Evolutionary conservation across 2,113 vertebrate genomes (phyloP), one percentile per base, ranked within the genome.

Genomic region (Glaucidium brasilianum): DNA sequence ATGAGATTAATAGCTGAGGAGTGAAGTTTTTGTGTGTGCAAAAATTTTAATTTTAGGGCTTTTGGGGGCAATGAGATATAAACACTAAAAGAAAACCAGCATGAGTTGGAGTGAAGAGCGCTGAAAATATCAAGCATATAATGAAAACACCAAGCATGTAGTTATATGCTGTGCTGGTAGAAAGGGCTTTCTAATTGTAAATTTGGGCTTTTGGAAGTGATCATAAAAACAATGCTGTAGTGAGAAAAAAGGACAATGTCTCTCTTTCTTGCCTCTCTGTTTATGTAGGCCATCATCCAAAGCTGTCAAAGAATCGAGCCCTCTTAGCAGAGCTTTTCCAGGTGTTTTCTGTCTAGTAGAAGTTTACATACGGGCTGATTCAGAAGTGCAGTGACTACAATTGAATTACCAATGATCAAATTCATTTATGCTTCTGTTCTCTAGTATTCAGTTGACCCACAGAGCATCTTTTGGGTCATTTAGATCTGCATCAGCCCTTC

Each of bases 201-300:
- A 67, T 88, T 55, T 86, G 52, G 80, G 35, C 72, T 94, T 94
- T 94, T 85, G 67, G 81, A 92, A 63, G 69, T 25, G 2, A 67
- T 73, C n/a, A 88, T 43, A 60, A 73, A 92, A 66, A 69, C 82
- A 91, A 64, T 72, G 56, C 58, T 94, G 63, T 47, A 74, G 88
- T 92, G 89, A 93, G 95, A 76, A 82, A 76, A 58, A 89, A 74
- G 85, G 82, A 95, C 56, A 95, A n/a, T 84, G 39, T 60, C 63
- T 85, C 56, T 82, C 64, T 96, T 90, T 93, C 77, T 96, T 95
- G 83, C 32, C n/a, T 95, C 67, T 71, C 59, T 73, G 85, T 96
- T 98, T 96, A 53, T 66, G 41, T 86, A 92, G 97, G 96, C 87
- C 90, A 72, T 30, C 76, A 83, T 96, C 95, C 96, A 96, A 90